These are phyloP conservation scores for Eumacrocentrus americanus DNA, from an alignment of 2,888 invertebrate species.

Conservation along the genomic window DNA sequence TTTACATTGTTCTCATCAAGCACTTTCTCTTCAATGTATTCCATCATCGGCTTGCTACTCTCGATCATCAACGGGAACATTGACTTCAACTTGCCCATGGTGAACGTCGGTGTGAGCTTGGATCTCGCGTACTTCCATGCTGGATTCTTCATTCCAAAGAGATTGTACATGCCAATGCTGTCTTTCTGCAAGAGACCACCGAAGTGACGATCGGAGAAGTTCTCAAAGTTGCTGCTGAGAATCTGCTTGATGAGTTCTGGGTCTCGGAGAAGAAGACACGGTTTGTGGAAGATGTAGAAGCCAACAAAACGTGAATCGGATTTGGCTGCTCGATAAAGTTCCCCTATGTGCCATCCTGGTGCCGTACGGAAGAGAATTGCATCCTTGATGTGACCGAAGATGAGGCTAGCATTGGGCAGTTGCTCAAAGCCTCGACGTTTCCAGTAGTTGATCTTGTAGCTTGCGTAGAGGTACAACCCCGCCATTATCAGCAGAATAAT, in stretches of 20 bases:
- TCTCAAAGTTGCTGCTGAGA: conserved; percentile 62
- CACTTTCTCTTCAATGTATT: conserved; percentile 37
- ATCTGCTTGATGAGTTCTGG: conserved; percentile 63
- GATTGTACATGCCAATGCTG: conserved; percentile 58
- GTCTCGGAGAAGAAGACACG: conserved; percentile 61
- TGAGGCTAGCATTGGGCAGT: conserved; percentile 37
- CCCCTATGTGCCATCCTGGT: conserved; percentile 50
- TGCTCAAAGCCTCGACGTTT: conserved; percentile 48
- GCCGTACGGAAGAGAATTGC: conserved; percentile 49
- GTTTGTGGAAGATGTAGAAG: conserved; percentile 63
- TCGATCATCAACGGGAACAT: conserved; percentile 63
- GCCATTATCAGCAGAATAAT: conserved; percentile 17
- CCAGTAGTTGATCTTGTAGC: conserved; percentile 53
- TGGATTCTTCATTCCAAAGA: conserved; percentile 62
- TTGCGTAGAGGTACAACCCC: conserved; percentile 35
- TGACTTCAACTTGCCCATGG: conserved; percentile 64
- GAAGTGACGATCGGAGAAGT: conserved; percentile 62
- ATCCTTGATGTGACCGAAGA: conserved; percentile 54
- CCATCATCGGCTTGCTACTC: conserved; percentile 53
- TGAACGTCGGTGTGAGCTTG: conserved; percentile 65
- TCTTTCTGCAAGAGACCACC: conserved; percentile 58
- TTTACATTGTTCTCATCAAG: conserved; percentile 32
- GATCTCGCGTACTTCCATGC: conserved; percentile 65
- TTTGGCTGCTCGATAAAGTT: conserved; percentile 42
- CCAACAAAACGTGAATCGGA: conserved; percentile 58